Evolutionary conservation across 2,888 invertebrate genomes (phyloP), one percentile per base, ranked within the genome.

Genomic region (Nomada ruficornis): DNA sequence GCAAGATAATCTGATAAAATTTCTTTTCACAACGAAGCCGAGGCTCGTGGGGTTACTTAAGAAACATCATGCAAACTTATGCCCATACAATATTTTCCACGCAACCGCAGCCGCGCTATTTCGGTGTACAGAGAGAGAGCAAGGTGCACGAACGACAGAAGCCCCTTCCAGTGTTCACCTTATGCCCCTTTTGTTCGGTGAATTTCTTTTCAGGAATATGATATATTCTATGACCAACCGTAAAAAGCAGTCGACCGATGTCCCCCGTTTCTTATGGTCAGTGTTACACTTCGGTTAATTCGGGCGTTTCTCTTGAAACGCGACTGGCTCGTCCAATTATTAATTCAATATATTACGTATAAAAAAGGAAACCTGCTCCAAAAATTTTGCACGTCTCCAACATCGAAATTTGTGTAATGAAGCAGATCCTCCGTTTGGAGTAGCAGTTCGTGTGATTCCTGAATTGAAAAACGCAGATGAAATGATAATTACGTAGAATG

Each of bases 191-290:
- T 89, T 89, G 88, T 89, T 83, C 85, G 87, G 84, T 85, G 85
- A 88, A 89, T 89, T 91, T 91, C 92, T 92, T 92, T 92, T 92
- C 91, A 92, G 77, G 87, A 91, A 91, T 91, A 91, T 90, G 92
- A 90, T 91, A 91, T 91, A 75, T 75, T 75, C 70, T 59, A 50
- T 76, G 18, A 62, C 42, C 70, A 13, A 10, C 44, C 68, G 72
- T 76, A 52, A 80, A 67, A 75, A 80, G 11, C 74, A 67, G 57
- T 80, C 69, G 74, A 70, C 62, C 65, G 57, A 62, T 15, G 62
- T 54, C 29, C 36, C 44, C 29, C 50, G 23, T 57, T 60, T 26
- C 60, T 65, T 70, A 80, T 70, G 71, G 67, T 75, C 68, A 80
- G 42, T 65, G 70, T 67, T 65, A 79, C 73, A 67, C 50, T 77